A percentile compares a stretch with the other conserved stretches of the same genome.
Evolutionary conservation across 2,113 vertebrate species (phyloP).

Genomic region (Polypterus bichir): DNA sequence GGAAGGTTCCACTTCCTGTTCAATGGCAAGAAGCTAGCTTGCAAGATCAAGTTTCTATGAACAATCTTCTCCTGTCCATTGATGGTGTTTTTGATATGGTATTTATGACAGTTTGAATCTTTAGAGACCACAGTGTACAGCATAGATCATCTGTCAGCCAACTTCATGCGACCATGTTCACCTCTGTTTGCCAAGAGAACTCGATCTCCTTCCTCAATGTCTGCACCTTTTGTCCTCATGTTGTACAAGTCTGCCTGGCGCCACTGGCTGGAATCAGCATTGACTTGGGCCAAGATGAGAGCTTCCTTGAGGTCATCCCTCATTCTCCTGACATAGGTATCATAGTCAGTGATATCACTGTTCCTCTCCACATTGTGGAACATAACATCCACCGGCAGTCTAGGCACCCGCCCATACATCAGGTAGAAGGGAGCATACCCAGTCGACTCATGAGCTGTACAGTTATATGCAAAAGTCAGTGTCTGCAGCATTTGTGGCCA

Average conservation of each 20-base stretch:
- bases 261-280: not conserved
- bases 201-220: not conserved
- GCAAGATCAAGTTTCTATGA: not conserved
- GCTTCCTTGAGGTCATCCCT: conserved; percentile 4
- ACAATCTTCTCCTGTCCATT: not conserved
- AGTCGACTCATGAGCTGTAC: conserved; percentile 10
- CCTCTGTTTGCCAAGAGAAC: not conserved
- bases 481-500: conserved; percentile 11
- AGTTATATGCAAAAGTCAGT: conserved; percentile 12
- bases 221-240: not conserved
- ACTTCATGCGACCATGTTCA: not conserved
- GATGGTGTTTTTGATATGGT: not conserved
- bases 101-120: not conserved
- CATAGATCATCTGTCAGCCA: not conserved
- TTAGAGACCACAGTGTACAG: not conserved
- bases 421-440: conserved; percentile 8
- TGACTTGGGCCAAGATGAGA: not conserved
- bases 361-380: conserved; percentile 7
- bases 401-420: not conserved
- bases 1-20: no score
- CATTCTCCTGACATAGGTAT: conserved; percentile 6
- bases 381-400: conserved; percentile 8
- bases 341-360: conserved; percentile 2
- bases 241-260: not conserved
- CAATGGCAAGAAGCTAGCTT: not conserved